Evolutionary conservation across 2,113 vertebrate species (phyloP).

Genomic region (Coreoperca whiteheadi): DNA sequence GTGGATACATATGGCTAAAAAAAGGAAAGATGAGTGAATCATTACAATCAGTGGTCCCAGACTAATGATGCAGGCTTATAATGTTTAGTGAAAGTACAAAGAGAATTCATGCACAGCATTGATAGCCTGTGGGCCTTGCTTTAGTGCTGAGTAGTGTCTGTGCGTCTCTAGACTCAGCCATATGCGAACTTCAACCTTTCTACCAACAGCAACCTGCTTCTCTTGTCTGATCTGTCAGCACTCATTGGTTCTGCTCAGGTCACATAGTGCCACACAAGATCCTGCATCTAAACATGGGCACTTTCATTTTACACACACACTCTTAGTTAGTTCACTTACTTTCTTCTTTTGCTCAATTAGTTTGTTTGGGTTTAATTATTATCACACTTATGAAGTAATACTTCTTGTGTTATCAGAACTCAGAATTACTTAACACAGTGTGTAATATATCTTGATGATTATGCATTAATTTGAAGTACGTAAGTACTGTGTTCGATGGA

Average conservation of each 20-base stretch:
- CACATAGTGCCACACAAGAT: neutral
- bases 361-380: slow-evolving; percentile 3
- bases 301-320: neutral
- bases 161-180: neutral
- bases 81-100: neutral
- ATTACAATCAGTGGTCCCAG: neutral
- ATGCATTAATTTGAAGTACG: neutral
- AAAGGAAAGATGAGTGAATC: neutral
- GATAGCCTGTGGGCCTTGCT: neutral
- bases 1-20: neutral
- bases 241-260: slow-evolving; percentile 41
- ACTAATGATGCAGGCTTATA: neutral
- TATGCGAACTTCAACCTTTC: slow-evolving; percentile 15
- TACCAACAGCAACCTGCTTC: slow-evolving; percentile 8
- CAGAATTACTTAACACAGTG: neutral
- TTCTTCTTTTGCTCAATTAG: neutral
- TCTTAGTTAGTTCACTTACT: neutral
- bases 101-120: neutral
- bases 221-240: slow-evolving; percentile 37
- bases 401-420: neutral
- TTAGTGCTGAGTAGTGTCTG: neutral
- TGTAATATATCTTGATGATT: neutral
- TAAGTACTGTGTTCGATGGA: neutral
- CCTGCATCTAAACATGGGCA: slow-evolving; percentile 16
- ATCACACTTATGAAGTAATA: neutral